Base-by-base conservation (phyloP, 64 coral and sea anemone species). In the Cladopsammia gracilis region DNA sequence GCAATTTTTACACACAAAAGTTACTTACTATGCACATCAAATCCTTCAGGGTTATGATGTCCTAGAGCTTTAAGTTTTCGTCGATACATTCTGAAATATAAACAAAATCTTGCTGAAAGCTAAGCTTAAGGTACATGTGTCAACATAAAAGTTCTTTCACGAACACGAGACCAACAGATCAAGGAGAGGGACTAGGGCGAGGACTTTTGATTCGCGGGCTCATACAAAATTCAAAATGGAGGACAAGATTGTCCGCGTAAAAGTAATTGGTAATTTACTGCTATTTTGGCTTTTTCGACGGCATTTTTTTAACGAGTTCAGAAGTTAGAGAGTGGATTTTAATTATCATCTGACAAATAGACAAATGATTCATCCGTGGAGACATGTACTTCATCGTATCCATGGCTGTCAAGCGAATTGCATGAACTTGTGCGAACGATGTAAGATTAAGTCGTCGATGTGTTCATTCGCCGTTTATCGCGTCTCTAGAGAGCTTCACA, bases 51-150 rank as follows among this genome's bases (percentile, higher is more conserved):
- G 66, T 96, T 88, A 79, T 99, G 94, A 70, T 99, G 91, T 66
- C 93, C 94, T 58, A 99, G 67, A 45, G 98, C 98, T 60, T 90
- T 90, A 13, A 99, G 76, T 78, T 99, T 99, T 51, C 94, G 52
- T 58, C 54, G 78, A 82, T 92, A 99, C 98, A 99, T 99, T 53
- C 70, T 86, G 1, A 71, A 79, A 58, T 91, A 72, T 64, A 51
- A n/a, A 23, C n/a, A 3, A 3, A 18, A 54, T 11, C n/a, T 77
- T 53, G 18, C 48, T 13, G 23, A 13, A 23, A 77, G 4, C n/a
- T n/a, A n/a, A n/a, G n/a, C n/a, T n/a, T n/a, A n/a, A n/a, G n/a
- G n/a, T n/a, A n/a, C n/a, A n/a, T n/a, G n/a, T n/a, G 14, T 73
- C 43, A 5, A 6, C 14, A 15, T 13, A 73, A 15, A 47, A 44